Percentiles rank a stretch among this genome's conserved stretches.
phyloP scores from a whole-genome alignment of 2,113 vertebrate genomes.

The Vireo altiloquus region DNA sequence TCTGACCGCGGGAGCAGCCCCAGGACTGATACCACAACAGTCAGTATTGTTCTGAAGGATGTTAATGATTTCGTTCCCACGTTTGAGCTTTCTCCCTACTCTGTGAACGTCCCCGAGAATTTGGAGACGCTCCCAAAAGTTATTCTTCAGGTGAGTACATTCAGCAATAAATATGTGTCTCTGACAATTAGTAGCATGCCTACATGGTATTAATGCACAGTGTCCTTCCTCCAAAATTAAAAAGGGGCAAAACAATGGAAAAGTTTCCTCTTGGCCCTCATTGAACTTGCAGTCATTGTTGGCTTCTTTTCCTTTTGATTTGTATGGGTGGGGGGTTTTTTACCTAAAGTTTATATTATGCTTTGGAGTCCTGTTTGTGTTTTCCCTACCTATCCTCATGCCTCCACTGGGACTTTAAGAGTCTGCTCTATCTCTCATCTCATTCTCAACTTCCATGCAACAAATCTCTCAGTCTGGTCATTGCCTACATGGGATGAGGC shows the following conservation, averaged over 20 bases:
- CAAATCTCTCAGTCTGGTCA: neutral
- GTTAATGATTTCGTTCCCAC: slow-evolving; percentile 87
- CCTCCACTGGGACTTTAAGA: neutral
- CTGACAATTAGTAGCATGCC: neutral
- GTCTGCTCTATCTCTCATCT: neutral
- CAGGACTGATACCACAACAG: slow-evolving; percentile 76
- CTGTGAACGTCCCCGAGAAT: slow-evolving; percentile 87
- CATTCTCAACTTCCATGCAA: neutral
- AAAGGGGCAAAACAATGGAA: neutral
- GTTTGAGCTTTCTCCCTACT: slow-evolving; percentile 92
- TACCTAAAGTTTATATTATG: neutral
- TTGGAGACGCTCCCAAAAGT: slow-evolving; percentile 77
- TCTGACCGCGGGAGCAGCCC: slow-evolving; percentile 88
- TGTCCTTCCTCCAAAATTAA: neutral
- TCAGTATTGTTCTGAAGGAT: slow-evolving; percentile 85
- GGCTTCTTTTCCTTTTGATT: neutral
- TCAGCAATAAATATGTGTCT: neutral
- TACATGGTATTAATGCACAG: neutral
- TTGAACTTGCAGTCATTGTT: neutral
- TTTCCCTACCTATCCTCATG: neutral
- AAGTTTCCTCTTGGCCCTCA: neutral
- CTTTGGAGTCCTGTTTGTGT: neutral
- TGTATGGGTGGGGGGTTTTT: accelerated
- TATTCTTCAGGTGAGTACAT: slow-evolving; percentile 86
- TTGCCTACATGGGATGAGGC: neutral